phyloP scores from a whole-genome alignment of 2,113 vertebrate genomes.

The Zosterops lateralis region DNA sequence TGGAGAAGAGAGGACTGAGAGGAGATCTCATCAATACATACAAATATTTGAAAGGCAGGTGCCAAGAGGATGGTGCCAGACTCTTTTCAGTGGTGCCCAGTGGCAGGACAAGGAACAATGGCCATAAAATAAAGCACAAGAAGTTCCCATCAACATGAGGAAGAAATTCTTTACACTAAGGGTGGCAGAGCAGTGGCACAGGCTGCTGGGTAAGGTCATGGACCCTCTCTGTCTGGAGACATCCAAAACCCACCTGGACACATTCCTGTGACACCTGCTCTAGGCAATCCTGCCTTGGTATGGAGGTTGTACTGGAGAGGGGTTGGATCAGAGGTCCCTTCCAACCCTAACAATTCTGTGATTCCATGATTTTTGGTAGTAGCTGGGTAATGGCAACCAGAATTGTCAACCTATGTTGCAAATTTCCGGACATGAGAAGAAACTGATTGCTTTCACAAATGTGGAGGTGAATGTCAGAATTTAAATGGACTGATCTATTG shows the following conservation, averaged over 20 bases:
- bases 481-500: background rate
- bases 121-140: background rate
- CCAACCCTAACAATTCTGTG: background rate
- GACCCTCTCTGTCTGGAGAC: too few relatives aligned
- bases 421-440: background rate
- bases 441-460: background rate
- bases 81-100: background rate
- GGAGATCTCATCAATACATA: too few relatives aligned
- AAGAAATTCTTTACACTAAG: background rate
- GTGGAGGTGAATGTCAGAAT: background rate
- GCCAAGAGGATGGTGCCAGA: fast-evolving
- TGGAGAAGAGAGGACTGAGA: too few relatives aligned
- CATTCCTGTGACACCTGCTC: fast-evolving
- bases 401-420: background rate
- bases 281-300: fast-evolving
- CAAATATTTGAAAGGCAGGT: fast-evolving
- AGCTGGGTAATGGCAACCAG: background rate
- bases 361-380: background rate
- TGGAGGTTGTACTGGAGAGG: too few relatives aligned
- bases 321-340: background rate
- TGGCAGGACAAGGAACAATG: background rate
- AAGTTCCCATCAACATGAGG: background rate
- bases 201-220: fast-evolving
- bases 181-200: background rate
- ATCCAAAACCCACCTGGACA: background rate